Conservation (phyloP, 2,797 vertebrate genomes). For the Poeciliopsis gracilis region DNA sequence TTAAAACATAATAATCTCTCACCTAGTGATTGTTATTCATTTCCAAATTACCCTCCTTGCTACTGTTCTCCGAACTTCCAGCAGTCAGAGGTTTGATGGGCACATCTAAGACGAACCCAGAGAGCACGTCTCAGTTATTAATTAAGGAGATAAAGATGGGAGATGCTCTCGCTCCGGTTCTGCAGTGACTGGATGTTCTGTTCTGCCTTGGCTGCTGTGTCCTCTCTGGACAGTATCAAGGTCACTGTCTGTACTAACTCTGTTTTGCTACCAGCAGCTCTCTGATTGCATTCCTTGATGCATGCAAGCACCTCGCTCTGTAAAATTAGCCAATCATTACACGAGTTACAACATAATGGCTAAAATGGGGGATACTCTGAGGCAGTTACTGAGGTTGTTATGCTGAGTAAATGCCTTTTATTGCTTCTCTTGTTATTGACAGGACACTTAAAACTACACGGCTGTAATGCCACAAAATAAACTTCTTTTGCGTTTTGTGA, state of each 20-base stretch:
- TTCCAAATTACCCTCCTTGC: conserved; percentile 13
- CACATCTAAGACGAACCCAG: conserved; percentile 16
- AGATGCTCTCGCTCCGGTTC: conserved; percentile 50
- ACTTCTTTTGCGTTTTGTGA: conserved; percentile 26
- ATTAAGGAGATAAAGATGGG: conserved; percentile 61
- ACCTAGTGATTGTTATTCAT: conserved; percentile 45
- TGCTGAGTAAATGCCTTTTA: conserved; percentile 23
- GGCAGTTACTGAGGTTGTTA: conserved; percentile 17
- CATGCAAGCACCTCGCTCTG: conserved; percentile 30
- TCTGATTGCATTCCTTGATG: conserved; percentile 38
- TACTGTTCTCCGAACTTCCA: conserved; percentile 5
- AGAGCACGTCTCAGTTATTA: conserved; percentile 58
- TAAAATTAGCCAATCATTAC: conserved; percentile 51
- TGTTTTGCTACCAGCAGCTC: conserved; percentile 19
- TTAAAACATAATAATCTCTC: conserved; percentile 31
- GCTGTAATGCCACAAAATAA: conserved; percentile 26
- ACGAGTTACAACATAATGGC: conserved; percentile 34
- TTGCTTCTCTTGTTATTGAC: conserved; percentile 38
- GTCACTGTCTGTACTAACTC: conserved; percentile 44
- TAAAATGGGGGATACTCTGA: conserved; percentile 28
- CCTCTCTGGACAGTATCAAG: conserved; percentile 53
- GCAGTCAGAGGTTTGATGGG: conserved; percentile 14
- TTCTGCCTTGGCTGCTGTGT: conserved; percentile 1
- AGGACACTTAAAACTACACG: conserved; percentile 14
- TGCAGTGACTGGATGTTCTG: conserved; percentile 46